Evolutionary conservation across 53 echinoderm and acorn worm genomes (phyloP).

Genomic region (Glandiceps talaboti): DNA sequence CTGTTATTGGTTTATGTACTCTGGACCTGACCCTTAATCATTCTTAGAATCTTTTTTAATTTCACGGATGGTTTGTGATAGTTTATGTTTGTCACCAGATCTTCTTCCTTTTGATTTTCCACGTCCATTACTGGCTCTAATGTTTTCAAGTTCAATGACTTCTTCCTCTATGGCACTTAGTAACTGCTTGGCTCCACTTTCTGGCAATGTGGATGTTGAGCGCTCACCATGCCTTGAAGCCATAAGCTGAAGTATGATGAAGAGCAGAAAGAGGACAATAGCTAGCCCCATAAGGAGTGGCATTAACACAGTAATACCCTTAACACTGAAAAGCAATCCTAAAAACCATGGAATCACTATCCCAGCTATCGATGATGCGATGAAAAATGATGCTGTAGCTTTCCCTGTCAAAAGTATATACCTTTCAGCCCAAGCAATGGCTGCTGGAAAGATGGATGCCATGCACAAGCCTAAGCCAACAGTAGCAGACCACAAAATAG

Average conservation of each 20-base stretch:
- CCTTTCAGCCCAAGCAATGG: constrained; percentile 79
- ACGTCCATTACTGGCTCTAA: background rate
- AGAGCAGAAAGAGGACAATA: background rate
- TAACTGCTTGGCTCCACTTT: background rate
- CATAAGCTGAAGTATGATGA: background rate
- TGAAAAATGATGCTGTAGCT: constrained; percentile 51
- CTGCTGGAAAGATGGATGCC: constrained; percentile 86
- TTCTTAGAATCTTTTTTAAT: background rate
- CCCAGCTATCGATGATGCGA: constrained; percentile 71
- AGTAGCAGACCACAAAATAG: constrained; percentile 54
- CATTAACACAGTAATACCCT: background rate
- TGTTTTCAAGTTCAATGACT: background rate
- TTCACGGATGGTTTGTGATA: background rate
- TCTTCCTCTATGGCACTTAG: background rate
- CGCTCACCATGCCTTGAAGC: background rate
- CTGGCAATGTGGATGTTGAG: background rate
- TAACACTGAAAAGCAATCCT: constrained; percentile 25
- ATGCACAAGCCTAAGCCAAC: constrained; percentile 55
- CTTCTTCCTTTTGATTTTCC: background rate
- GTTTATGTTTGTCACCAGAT: background rate
- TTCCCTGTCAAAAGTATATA: constrained; percentile 59
- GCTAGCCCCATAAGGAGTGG: background rate
- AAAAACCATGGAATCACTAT: constrained; percentile 60
- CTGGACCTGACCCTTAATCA: too few relatives aligned
- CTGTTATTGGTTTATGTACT: too few relatives aligned